Conservation (phyloP, 1,140 invertebrate species). For the Sminthurides bifidus region DNA sequence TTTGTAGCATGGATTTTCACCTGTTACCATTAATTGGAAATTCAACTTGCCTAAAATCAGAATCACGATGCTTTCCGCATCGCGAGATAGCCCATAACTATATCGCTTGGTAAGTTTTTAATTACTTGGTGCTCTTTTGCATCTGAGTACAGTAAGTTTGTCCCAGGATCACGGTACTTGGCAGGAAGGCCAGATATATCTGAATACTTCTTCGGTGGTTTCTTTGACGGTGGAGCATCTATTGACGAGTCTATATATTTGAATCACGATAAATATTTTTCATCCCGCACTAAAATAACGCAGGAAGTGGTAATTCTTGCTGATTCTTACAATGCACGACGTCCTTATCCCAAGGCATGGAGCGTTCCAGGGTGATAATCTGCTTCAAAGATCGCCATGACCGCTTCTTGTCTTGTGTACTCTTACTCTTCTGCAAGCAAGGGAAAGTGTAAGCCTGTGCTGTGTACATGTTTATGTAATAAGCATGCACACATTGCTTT, state of each 20-base stretch:
- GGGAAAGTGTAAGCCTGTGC: neutral
- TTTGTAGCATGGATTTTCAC: too few relatives aligned
- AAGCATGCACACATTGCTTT: neutral
- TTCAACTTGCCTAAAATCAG: too few relatives aligned
- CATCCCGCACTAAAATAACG: conserved; percentile 11
- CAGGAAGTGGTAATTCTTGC: conserved; percentile 32
- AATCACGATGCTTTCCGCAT: conserved; percentile 71
- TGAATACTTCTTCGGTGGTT: conserved; percentile 83
- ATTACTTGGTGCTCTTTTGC: conserved; percentile 74
- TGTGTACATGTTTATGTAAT: neutral
- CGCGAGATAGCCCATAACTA: conserved; percentile 73
- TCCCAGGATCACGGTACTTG: conserved; percentile 79
- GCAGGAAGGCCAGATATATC: conserved; percentile 78
- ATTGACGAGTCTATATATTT: conserved; percentile 64
- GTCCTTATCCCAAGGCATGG: conserved; percentile 54
- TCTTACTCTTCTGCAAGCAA: conserved; percentile 33
- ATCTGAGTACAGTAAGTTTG: conserved; percentile 70
- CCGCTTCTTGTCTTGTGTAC: conserved; percentile 51
- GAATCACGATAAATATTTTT: conserved; percentile 26
- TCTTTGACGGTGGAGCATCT: conserved; percentile 79
- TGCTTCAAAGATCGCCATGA: conserved; percentile 66
- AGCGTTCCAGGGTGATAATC: conserved; percentile 57
- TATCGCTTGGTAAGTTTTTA: conserved; percentile 73
- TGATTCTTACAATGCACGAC: conserved; percentile 51
- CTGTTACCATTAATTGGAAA: too few relatives aligned